These are phyloP conservation scores for Pardosa pseudoannulata DNA, from an alignment of 2,888 invertebrate species.

Conservation along the genomic window DNA sequence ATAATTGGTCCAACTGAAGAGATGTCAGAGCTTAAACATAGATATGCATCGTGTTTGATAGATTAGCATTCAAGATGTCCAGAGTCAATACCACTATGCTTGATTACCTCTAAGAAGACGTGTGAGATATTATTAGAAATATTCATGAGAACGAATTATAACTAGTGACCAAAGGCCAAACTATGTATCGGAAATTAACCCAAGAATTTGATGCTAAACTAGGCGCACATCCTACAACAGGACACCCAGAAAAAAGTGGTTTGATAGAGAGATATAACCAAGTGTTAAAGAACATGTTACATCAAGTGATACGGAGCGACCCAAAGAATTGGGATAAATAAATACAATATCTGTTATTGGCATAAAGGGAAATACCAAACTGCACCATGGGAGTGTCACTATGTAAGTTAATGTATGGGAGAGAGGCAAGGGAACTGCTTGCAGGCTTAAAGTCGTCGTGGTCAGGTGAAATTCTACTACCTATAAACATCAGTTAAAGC, in stretches of 20 bases:
- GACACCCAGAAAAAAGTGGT: neutral
- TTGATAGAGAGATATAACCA: neutral
- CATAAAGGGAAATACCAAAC: neutral
- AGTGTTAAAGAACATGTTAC: neutral
- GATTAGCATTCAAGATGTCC: no score
- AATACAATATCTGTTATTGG: neutral
- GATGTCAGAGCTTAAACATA: no score
- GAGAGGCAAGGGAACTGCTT: neutral
- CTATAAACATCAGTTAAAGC: neutral
- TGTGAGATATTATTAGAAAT: no score
- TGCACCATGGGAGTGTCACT: neutral
- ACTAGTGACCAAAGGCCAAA: no score
- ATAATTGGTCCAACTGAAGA: no score
- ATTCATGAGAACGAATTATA: no score
- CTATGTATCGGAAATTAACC: no score
- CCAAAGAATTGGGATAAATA: slow-evolving; percentile 10
- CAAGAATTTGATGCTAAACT: no score
- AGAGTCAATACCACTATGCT: no score
- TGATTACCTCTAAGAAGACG: no score
- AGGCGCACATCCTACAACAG: no score
- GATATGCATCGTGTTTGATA: no score
- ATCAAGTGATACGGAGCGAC: neutral
- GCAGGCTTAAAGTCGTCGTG: neutral
- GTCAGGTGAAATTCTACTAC: neutral
- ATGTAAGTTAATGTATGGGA: neutral